Conservation (phyloP, 2,888 invertebrate species). For the Drosophila robusta region DNA sequence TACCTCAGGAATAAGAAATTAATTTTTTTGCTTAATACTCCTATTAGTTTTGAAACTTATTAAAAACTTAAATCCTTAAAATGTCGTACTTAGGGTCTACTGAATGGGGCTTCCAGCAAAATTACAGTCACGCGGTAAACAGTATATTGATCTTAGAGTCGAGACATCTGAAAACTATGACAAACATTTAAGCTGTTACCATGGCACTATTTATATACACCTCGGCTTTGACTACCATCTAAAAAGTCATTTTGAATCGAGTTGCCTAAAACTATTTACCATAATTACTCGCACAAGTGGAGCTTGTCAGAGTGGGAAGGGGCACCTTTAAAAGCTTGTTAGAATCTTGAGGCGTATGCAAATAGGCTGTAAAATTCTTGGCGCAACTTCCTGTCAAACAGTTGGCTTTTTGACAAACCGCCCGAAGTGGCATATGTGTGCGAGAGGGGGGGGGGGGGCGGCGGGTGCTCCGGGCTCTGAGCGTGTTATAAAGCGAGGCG, state of each 20-base stretch:
- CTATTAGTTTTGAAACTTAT: no score
- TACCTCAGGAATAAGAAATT: no score
- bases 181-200: not conserved
- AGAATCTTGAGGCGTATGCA: constrained; percentile 47
- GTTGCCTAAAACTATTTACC: constrained; percentile 15
- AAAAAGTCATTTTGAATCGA: not conserved
- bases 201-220: no score
- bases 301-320: not conserved
- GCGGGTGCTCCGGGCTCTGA: not conserved
- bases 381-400: constrained; percentile 73
- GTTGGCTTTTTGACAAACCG: constrained; percentile 74
- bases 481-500: not conserved
- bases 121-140: no score
- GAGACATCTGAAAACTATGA: not conserved
- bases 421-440: constrained; percentile 45
- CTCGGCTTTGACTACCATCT: not conserved
- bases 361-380: constrained; percentile 64
- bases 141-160: not conserved
- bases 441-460: not conserved
- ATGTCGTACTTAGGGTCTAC: no score
- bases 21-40: no score
- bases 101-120: no score
- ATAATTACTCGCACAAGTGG: constrained; percentile 33
- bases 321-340: constrained; percentile 12
- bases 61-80: no score